Percentiles rank a stretch among this genome's conserved stretches.
phyloP scores from a whole-genome alignment of 2,888 invertebrate genomes.

The Dascillus cervinus region DNA sequence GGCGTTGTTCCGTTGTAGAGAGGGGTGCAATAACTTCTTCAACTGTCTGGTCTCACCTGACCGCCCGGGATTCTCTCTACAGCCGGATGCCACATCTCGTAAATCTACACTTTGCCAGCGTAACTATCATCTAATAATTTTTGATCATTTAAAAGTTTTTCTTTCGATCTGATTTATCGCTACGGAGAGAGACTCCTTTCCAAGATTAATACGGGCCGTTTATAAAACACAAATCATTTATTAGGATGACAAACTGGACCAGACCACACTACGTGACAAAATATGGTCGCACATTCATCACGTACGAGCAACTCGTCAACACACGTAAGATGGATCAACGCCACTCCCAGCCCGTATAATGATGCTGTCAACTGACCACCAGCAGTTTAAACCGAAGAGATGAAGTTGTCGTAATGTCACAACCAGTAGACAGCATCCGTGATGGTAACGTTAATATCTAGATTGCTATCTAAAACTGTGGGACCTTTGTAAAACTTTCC shows the following conservation, averaged over 20 bases:
- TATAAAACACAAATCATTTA: too few relatives aligned
- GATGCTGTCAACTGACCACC: conserved; percentile 21
- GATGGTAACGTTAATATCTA: too few relatives aligned
- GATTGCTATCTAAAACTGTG: too few relatives aligned
- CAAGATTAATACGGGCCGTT: too few relatives aligned
- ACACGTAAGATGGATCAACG: conserved; percentile 17
- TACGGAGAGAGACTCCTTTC: too few relatives aligned
- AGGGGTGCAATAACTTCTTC: conserved; percentile 30
- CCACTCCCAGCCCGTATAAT: conserved; percentile 19
- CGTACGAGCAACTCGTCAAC: conserved; percentile 16
- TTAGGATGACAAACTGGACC: conserved; percentile 16
- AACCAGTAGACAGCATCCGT: conserved; percentile 13
- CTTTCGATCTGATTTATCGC: conserved; percentile 4
- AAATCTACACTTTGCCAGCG: conserved; percentile 24
- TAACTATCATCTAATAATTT: too few relatives aligned
- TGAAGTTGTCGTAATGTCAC: conserved; percentile 19
- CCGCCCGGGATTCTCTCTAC: conserved; percentile 16
- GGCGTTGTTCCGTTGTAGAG: conserved; percentile 22
- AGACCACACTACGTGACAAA: conserved; percentile 17
- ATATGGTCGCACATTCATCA: conserved; percentile 19
- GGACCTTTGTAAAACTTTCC: too few relatives aligned
- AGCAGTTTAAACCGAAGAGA: conserved; percentile 15
- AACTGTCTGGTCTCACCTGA: conserved; percentile 26
- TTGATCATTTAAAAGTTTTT: conserved; percentile 5
- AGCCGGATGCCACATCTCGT: conserved; percentile 21